Conservation (phyloP, 2,888 invertebrate genomes). For the Ochropleura leucogaster region DNA sequence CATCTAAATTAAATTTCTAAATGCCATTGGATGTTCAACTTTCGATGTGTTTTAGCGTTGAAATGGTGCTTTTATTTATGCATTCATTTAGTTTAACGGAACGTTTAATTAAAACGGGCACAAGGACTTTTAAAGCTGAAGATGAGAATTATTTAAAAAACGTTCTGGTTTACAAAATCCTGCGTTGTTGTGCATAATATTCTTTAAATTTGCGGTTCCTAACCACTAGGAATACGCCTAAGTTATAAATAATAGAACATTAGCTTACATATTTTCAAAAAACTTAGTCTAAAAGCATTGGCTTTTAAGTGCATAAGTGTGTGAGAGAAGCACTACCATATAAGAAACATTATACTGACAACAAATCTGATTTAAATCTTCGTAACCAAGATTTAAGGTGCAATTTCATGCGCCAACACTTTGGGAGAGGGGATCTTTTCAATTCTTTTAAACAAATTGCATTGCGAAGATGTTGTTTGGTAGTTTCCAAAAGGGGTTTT, state of each 20-base stretch:
- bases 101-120: not conserved
- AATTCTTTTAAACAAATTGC: constrained; percentile 79
- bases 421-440: constrained; percentile 68
- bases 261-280: constrained; percentile 44
- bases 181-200: not conserved
- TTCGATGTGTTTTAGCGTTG: not conserved
- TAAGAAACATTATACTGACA: constrained; percentile 54
- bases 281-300: constrained; percentile 56
- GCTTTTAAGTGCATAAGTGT: constrained; percentile 55
- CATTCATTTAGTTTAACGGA: not conserved
- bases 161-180: not conserved
- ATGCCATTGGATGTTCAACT: not conserved
- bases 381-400: constrained; percentile 46
- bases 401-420: constrained; percentile 43
- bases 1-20: not conserved
- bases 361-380: constrained; percentile 56
- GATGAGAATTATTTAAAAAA: not conserved
- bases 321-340: constrained; percentile 45
- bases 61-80: not conserved
- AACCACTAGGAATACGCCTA: not conserved
- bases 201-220: not conserved
- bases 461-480: constrained; percentile 76
- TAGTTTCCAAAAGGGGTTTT: constrained; percentile 70
- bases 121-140: not conserved
- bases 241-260: constrained; percentile 45